phyloP scores from a whole-genome alignment of 2,888 invertebrate genomes.

The Cosmopolites sordidus region DNA sequence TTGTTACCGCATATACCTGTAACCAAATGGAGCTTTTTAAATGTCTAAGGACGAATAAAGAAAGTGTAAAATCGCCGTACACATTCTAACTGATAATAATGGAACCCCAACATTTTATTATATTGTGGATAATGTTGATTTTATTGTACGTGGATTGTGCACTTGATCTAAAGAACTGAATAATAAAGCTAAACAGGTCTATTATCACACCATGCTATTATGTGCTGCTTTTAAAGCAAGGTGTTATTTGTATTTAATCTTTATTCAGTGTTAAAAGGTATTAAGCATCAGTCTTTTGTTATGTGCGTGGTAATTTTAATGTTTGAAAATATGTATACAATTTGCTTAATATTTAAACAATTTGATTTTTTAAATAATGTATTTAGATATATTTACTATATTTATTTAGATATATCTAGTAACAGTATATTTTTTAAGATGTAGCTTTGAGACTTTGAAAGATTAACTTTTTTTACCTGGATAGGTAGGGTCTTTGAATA shows the following conservation, averaged over 20 bases:
- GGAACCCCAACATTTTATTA: slow-evolving; percentile 47
- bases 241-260: slow-evolving; percentile 35
- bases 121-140: slow-evolving; percentile 47
- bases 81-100: slow-evolving; percentile 46
- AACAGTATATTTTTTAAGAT: too few species aligned
- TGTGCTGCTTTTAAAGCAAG: slow-evolving; percentile 37
- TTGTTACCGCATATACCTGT: slow-evolving; percentile 21
- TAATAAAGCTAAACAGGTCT: slow-evolving; percentile 48
- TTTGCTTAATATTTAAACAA: too few species aligned
- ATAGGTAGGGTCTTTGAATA: too few species aligned
- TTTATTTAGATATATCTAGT: too few species aligned
- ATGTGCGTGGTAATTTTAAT: too few species aligned
- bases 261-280: neutral
- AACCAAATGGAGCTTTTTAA: slow-evolving; percentile 27
- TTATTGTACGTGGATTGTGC: slow-evolving; percentile 47
- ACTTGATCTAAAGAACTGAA: slow-evolving; percentile 48
- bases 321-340: too few species aligned
- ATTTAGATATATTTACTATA: too few species aligned
- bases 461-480: too few species aligned
- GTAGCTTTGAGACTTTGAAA: too few species aligned
- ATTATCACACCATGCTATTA: slow-evolving; percentile 45
- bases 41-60: slow-evolving; percentile 27
- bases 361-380: too few species aligned
- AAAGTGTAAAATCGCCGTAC: slow-evolving; percentile 44
- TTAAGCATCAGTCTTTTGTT: neutral